These are phyloP conservation scores for Cyanistes caeruleus DNA, from an alignment of 2,113 vertebrate genomes.

Conservation along the genomic window DNA sequence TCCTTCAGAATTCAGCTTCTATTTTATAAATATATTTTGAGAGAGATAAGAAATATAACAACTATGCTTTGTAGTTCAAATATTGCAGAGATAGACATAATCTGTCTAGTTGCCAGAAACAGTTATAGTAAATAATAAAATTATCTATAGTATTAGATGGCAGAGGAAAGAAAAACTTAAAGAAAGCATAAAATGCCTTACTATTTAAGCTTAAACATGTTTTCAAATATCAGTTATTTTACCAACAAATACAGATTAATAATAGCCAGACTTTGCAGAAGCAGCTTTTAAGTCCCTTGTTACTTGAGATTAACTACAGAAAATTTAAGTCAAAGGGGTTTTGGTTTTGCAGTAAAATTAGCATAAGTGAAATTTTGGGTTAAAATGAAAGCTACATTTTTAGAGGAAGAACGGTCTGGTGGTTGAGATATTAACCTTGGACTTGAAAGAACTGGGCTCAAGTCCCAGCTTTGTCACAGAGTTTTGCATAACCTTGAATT, in stretches of 20 bases:
- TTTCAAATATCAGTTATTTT: not conserved
- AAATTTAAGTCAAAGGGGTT: not conserved
- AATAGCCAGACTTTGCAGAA: not conserved
- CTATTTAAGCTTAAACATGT: not conserved
- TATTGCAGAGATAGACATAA: not conserved
- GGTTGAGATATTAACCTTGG: not conserved
- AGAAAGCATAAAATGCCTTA: not conserved
- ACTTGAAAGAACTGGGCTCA: not conserved
- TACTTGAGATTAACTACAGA: not conserved
- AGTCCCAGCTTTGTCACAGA: not conserved
- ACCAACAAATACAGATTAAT: not conserved
- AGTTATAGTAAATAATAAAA: not conserved
- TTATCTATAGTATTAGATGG: not conserved
- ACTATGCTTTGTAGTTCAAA: not conserved
- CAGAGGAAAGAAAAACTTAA: not conserved
- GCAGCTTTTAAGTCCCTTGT: not conserved
- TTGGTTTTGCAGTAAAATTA: not conserved
- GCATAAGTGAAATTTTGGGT: not conserved
- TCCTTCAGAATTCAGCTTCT: not conserved
- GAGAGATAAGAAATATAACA: not conserved
- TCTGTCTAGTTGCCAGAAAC: not conserved
- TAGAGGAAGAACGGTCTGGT: not conserved
- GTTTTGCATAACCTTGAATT: slow-evolving; percentile 17
- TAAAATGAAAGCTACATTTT: not conserved
- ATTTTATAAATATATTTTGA: not conserved